Conservation (phyloP, 2,888 invertebrate species). For the Eutolmus rufibarbis region DNA sequence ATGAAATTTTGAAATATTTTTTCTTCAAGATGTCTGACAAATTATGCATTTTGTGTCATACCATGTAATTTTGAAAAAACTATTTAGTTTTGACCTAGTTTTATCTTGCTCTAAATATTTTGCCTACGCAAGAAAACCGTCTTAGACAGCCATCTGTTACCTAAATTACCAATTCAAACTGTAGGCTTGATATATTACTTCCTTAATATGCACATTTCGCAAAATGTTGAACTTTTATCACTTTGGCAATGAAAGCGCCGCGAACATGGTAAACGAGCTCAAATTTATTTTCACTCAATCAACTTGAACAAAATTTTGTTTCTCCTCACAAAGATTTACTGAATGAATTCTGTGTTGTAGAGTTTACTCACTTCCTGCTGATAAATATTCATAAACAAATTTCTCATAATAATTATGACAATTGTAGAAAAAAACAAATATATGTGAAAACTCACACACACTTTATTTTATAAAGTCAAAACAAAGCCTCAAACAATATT, state of each 20-base stretch:
- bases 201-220: background rate
- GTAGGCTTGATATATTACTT: background rate
- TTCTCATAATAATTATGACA: background rate
- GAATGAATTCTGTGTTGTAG: background rate
- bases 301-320: background rate
- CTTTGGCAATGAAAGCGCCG: background rate
- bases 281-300: background rate
- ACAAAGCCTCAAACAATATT: background rate
- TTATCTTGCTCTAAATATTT: background rate
- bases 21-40: background rate
- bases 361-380: background rate
- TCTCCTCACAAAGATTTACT: background rate
- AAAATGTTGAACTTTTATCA: slow-evolving; percentile 7
- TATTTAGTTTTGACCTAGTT: background rate
- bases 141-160: background rate
- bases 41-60: background rate
- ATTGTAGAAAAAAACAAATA: background rate
- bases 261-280: background rate
- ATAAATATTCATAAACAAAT: background rate
- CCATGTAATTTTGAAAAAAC: background rate
- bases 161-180: background rate
- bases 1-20: background rate
- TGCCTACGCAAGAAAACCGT: background rate
- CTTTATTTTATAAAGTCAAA: background rate
- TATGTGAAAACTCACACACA: background rate